These are phyloP conservation scores for Drosophila hamatofila DNA, from an alignment of 2,888 invertebrate genomes.

Conservation along the genomic window DNA sequence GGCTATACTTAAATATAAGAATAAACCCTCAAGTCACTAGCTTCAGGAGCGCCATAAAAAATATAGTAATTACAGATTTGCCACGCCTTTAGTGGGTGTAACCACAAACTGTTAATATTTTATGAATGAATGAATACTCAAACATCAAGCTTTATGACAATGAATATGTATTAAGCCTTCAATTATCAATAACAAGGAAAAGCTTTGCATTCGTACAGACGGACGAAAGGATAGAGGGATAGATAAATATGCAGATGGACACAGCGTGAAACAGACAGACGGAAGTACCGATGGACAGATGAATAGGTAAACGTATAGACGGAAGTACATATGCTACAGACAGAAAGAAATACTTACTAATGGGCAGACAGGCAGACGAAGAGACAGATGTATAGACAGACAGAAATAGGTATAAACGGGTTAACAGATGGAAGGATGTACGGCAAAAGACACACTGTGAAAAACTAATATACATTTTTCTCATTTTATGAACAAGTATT, in stretches of 20 bases:
- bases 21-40: too few species aligned
- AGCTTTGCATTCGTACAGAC: too few species aligned
- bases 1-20: too few species aligned
- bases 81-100: background rate
- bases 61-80: background rate
- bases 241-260: background rate
- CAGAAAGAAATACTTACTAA: background rate
- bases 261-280: background rate
- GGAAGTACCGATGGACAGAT: background rate
- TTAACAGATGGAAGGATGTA: background rate
- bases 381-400: background rate
- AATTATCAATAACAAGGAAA: background rate
- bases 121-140: background rate
- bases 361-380: background rate
- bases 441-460: background rate
- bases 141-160: background rate
- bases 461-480: background rate
- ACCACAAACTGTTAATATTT: background rate
- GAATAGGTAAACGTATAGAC: background rate
- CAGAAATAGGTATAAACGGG: background rate
- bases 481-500: too few species aligned
- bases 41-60: too few species aligned
- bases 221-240: background rate
- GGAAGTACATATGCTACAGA: background rate
- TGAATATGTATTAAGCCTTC: background rate